phyloP scores from a whole-genome alignment of 2,113 vertebrate genomes.

The Entelurus aequoreus region DNA sequence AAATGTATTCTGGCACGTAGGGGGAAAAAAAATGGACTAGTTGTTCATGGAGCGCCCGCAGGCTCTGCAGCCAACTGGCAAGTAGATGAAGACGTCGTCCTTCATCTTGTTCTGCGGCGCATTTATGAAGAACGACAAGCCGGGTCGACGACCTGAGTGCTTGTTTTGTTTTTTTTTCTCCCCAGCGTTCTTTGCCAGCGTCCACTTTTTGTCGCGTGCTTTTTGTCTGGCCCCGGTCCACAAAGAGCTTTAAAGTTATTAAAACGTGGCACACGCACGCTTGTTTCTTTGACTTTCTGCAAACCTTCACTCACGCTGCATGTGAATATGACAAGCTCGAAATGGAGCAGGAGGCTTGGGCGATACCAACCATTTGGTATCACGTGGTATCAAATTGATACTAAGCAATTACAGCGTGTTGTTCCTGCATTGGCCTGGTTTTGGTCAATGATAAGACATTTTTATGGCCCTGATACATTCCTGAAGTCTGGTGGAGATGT shows the following conservation, averaged over 20 bases:
- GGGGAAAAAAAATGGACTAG: slow-evolving; percentile 11
- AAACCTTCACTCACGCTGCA: not conserved
- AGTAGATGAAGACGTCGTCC: slow-evolving; percentile 24
- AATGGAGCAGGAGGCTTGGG: too few species aligned
- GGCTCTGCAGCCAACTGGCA: slow-evolving; percentile 1
- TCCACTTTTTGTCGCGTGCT: slow-evolving; percentile 5
- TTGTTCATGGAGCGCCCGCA: not conserved
- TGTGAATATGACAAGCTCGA: too few species aligned
- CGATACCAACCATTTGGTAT: too few species aligned
- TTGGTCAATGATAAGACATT: too few species aligned
- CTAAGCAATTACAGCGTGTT: too few species aligned
- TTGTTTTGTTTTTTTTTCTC: slow-evolving; percentile 6
- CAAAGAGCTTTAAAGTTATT: slow-evolving; percentile 16
- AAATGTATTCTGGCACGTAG: slow-evolving; percentile 23
- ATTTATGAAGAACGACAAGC: slow-evolving; percentile 40
- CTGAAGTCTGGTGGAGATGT: too few species aligned
- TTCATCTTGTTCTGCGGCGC: slow-evolving; percentile 31
- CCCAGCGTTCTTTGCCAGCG: slow-evolving; percentile 24
- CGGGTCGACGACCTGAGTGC: slow-evolving; percentile 20
- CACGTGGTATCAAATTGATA: too few species aligned
- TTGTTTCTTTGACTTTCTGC: not conserved
- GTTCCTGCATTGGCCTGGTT: too few species aligned
- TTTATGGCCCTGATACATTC: too few species aligned
- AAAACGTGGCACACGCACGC: not conserved
- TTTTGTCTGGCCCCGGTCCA: slow-evolving; percentile 33